phyloP scores from a whole-genome alignment of 2,797 vertebrate genomes.

The Glyptemys insculpta region DNA sequence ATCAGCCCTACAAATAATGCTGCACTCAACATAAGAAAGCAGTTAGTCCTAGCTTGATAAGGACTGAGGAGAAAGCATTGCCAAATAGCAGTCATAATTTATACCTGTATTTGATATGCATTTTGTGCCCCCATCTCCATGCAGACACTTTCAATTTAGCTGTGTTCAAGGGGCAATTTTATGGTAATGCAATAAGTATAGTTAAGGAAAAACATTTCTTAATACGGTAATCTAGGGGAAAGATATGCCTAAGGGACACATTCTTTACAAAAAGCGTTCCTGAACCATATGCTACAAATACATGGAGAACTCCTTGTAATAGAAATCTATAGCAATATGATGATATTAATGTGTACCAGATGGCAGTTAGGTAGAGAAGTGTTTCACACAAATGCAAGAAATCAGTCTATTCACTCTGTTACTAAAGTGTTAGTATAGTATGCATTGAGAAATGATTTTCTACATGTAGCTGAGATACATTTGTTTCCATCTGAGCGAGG shows the following conservation, averaged over 20 bases:
- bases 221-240: conserved; percentile 77
- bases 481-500: conserved; percentile 6
- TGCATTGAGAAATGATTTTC: conserved; percentile 45
- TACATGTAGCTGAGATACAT: conserved; percentile 66
- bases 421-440: conserved; percentile 63
- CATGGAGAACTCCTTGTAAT: conserved; percentile 74
- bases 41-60: conserved; percentile 57
- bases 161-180: conserved; percentile 74
- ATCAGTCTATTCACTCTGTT: conserved; percentile 51
- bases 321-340: conserved; percentile 74
- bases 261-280: conserved; percentile 65
- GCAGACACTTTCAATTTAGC: conserved; percentile 64
- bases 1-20: conserved; percentile 44
- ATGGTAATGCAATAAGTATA: conserved; percentile 64
- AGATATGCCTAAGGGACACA: conserved; percentile 74
- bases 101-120: conserved; percentile 60
- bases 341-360: conserved; percentile 80
- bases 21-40: conserved; percentile 51
- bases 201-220: conserved; percentile 77
- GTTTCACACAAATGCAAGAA: conserved; percentile 67
- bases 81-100: conserved; percentile 67
- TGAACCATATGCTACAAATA: conserved; percentile 75
- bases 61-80: conserved; percentile 16
- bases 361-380: conserved; percentile 75
- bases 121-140: conserved; percentile 53